Percentiles rank a stretch among this genome's conserved stretches.
Evolutionary conservation across 2,113 vertebrate species (phyloP).

Genomic region (Meriones unguiculatus): DNA sequence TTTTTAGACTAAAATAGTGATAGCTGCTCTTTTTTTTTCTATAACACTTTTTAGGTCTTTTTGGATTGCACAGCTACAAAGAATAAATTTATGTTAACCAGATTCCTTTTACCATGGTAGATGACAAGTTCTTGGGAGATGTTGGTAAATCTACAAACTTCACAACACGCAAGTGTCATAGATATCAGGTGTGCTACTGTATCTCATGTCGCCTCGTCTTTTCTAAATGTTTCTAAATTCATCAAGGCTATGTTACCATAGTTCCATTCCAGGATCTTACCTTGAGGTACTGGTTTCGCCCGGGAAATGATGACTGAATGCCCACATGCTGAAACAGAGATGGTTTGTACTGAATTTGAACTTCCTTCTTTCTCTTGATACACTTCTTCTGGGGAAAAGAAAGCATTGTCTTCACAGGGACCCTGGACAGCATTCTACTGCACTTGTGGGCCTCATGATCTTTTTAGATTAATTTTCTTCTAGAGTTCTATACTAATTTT

Average conservation of each 20-base stretch:
- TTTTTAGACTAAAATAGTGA: slow-evolving; percentile 15
- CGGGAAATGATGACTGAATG: slow-evolving; percentile 84
- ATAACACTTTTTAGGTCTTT: not conserved
- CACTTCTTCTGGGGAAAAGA: slow-evolving; percentile 84
- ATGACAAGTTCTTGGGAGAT: not conserved
- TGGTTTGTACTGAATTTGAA: slow-evolving; percentile 86
- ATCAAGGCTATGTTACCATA: not conserved
- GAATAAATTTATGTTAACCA: not conserved
- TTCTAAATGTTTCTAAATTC: not conserved
- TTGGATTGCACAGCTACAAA: not conserved
- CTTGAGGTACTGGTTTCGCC: slow-evolving; percentile 86
- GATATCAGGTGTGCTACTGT: not conserved
- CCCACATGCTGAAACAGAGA: slow-evolving; percentile 91
- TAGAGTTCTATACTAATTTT: not conserved
- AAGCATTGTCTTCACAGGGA: slow-evolving; percentile 41
- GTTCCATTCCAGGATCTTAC: slow-evolving; percentile 81
- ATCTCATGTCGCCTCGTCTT: not conserved
- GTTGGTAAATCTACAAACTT: not conserved
- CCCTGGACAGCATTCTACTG: not conserved
- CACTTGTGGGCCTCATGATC: not conserved
- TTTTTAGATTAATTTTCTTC: slow-evolving; percentile 13
- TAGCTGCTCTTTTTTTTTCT: not conserved
- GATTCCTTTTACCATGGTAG: not conserved
- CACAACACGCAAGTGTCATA: not conserved
- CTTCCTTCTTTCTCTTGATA: slow-evolving; percentile 78